These are phyloP conservation scores for Drosophila siamana DNA, from an alignment of 2,888 invertebrate genomes.

Conservation along the genomic window DNA sequence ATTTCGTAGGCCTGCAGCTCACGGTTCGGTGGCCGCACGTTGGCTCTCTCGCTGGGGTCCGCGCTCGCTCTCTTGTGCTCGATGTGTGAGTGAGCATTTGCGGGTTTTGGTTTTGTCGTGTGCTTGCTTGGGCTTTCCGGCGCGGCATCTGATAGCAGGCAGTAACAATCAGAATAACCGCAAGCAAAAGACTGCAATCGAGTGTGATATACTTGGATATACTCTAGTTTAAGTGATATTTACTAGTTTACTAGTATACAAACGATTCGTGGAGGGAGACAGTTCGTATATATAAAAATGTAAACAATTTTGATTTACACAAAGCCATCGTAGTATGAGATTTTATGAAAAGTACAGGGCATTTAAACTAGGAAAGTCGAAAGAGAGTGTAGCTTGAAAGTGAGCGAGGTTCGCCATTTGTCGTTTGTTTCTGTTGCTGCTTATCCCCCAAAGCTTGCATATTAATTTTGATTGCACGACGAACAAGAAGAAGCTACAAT, in stretches of 20 bases:
- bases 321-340: background rate
- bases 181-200: conserved; percentile 5
- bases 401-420: conserved; percentile 22
- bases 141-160: conserved; percentile 57
- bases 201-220: background rate
- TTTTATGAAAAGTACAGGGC: conserved; percentile 1
- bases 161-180: conserved; percentile 40
- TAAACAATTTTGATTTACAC: background rate
- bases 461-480: conserved; percentile 50
- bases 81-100: conserved; percentile 25
- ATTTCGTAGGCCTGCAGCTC: conserved; percentile 26
- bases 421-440: conserved; percentile 11
- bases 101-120: conserved; percentile 36
- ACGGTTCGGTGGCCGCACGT: conserved; percentile 17
- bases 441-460: conserved; percentile 46
- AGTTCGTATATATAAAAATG: background rate
- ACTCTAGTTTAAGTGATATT: background rate
- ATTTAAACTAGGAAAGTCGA: background rate
- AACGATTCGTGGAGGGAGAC: background rate
- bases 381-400: conserved; percentile 33
- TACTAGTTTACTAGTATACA: background rate
- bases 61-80: conserved; percentile 6
- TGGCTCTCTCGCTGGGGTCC: conserved; percentile 7
- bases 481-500: conserved; percentile 51
- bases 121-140: conserved; percentile 50